Percentiles rank a stretch among this genome's conserved stretches.
Evolutionary conservation across 2,113 vertebrate species (phyloP).

Genomic region (Anser cygnoides): DNA sequence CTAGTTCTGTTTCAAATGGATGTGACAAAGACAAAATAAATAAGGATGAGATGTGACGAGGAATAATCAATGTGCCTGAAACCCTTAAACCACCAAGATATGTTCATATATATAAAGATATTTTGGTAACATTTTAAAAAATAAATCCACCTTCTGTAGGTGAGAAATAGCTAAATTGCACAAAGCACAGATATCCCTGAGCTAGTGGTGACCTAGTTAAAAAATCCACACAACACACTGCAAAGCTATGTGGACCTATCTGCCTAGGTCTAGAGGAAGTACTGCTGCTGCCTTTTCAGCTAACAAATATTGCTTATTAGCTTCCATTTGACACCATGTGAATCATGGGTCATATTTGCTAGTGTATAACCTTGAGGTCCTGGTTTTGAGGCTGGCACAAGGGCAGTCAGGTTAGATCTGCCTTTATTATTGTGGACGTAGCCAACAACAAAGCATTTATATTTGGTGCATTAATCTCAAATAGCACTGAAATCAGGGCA

Average conservation of each 20-base stretch:
- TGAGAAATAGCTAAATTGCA: constrained; percentile 11
- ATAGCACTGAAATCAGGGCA: neutral
- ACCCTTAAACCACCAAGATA: neutral
- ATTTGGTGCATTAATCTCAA: neutral
- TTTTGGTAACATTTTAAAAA: neutral
- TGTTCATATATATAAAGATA: neutral
- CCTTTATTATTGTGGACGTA: neutral
- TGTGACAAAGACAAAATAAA: constrained; percentile 27
- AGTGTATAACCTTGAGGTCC: neutral
- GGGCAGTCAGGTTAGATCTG: neutral
- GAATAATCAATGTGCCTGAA: neutral
- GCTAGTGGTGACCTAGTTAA: neutral
- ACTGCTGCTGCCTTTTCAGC: neutral
- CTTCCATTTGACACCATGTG: neutral
- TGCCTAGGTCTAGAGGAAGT: neutral
- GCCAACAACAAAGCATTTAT: neutral
- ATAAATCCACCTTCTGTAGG: neutral
- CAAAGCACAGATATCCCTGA: constrained; percentile 50
- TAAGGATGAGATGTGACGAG: neutral
- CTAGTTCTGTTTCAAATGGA: neutral
- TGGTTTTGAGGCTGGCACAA: neutral
- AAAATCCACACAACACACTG: neutral
- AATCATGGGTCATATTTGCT: neutral
- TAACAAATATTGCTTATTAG: neutral
- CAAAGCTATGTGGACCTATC: neutral